Conservation (phyloP, 2,888 invertebrate genomes). For the Sabatieria punctata region DNA sequence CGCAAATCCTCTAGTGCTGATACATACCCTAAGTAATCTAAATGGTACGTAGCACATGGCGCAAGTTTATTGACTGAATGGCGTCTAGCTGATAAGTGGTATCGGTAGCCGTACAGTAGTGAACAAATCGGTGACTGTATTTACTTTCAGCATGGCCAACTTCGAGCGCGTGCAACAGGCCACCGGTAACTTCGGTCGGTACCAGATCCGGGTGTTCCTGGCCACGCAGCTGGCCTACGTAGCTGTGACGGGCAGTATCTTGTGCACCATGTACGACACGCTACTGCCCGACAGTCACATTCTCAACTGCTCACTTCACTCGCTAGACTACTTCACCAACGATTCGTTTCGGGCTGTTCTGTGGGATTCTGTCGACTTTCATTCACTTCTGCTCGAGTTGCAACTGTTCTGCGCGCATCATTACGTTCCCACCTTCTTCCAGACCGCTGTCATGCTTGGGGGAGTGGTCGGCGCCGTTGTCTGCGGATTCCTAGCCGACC, state of each 20-base stretch:
- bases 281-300: neutral
- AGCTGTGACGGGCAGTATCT: slow-evolving; percentile 8
- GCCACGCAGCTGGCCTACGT: slow-evolving; percentile 8
- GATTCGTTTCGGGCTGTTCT: neutral
- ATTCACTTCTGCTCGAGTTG: neutral
- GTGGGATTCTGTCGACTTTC: neutral
- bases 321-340: neutral
- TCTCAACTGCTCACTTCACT: neutral
- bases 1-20: too few species aligned
- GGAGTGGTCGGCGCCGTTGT: slow-evolving; percentile 9
- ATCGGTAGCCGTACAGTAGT: too few species aligned
- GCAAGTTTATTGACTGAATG: too few species aligned
- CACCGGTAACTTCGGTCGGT: slow-evolving; percentile 6
- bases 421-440: slow-evolving; percentile 9
- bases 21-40: too few species aligned
- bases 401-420: neutral
- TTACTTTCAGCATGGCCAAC: neutral
- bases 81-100: too few species aligned
- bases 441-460: slow-evolving; percentile 9
- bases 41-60: too few species aligned
- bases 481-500: slow-evolving; percentile 9
- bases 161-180: neutral
- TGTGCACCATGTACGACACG: slow-evolving; percentile 9
- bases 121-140: too few species aligned
- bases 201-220: slow-evolving; percentile 8